Base-by-base conservation (phyloP, 2,113 vertebrate species). In the Cercocebus atys region DNA sequence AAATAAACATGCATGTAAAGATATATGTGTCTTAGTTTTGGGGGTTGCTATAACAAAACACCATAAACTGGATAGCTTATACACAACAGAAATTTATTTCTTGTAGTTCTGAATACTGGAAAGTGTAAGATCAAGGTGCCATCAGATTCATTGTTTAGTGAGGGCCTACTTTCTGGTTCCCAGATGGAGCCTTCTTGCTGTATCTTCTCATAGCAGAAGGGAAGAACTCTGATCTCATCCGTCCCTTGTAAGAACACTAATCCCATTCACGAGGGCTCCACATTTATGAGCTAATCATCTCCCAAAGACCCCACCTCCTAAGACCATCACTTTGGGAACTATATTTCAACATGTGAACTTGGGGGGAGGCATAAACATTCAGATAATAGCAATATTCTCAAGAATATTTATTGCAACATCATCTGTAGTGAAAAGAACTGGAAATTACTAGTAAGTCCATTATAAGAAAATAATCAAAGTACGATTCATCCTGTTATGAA, bases 381-480 rank as follows among this genome's bases (percentile, higher is more conserved):
- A 83, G 66, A 8, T 16, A 17, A 79, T 27, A 27, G 20, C 13
- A 70, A 13, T 22, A 52, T 43, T 17, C 64, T 73, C 10, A 78
- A 43, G 18, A 22, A 22, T 85, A 82, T 79, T 88, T 95, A 88
- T 20, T 30, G 32, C 27, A 88, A 68, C 55, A 38, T 86, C 25
- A 38, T 79, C 76, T 95, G 18, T 90, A 79, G 22, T 90, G 27
- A 30, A 95, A 94, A 95, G 23, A 64, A 85, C n/a, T 95, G 12
- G 59, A 81, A 95, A 57, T 17, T 52, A 27, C 50, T 79, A 43
- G 20, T 35, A 89, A 94, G 27, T 88, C 30, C 8, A 32, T 83
- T 61, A 70, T 8, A 94, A 25, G 66, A 82, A 87, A 93, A 43
- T 75, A 20, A 8, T 72, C 70, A 17, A 66, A 40, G 8, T 93